Base-by-base conservation (phyloP, 2,888 invertebrate genomes). In the Cryptocheilus praepositus region DNA sequence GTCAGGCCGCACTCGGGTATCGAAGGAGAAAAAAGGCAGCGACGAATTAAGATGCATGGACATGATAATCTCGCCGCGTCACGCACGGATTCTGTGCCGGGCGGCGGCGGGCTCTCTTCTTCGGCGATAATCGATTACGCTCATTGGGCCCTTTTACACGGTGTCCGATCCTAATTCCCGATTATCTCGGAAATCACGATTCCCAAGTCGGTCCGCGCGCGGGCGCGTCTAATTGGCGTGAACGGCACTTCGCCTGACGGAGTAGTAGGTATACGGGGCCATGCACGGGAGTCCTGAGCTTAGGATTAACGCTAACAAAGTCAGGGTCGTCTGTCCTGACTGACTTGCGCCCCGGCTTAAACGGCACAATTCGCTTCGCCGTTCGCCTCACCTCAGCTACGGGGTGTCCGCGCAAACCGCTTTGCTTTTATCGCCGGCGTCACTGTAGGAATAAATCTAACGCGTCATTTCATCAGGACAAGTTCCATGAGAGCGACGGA, bases 261-360 rank as follows among this genome's bases (percentile, higher is more conserved):
- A 56, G 54, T 16, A 43, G 55, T 18, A 28, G 43, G 61, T 46
- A 19, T 51, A 55, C 61, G 46, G 46, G 53, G 61, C 71, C 70
- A 71, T 67, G 73, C 72, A 71, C 75, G 60, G 77, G 73, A 77
- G 76, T 73, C 67, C 67, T 67, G 67, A 49, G 15, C n/a, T 58
- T 69, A 63, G 72, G 77, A 82, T 81, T 77, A 81, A 71, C 69
- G 72, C 74, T 78, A 80, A 81, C 81, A 79, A 80, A 80, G 80
- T 77, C 79, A 71, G 73, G 59, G 55, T 15, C 66, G 57, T 66
- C 72, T 51, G 64, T 69, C 61, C 55, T 67, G 62, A 67, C 53
- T 56, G 55, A 57, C 55, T 70, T 28, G 58, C 69, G 70, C 71
- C 67, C 71, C 70, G 70, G 70, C 67, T 77, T 73, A 72, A 77